These are phyloP conservation scores for Drosophila paranaensis DNA, from an alignment of 2,888 invertebrate species.

Conservation along the genomic window DNA sequence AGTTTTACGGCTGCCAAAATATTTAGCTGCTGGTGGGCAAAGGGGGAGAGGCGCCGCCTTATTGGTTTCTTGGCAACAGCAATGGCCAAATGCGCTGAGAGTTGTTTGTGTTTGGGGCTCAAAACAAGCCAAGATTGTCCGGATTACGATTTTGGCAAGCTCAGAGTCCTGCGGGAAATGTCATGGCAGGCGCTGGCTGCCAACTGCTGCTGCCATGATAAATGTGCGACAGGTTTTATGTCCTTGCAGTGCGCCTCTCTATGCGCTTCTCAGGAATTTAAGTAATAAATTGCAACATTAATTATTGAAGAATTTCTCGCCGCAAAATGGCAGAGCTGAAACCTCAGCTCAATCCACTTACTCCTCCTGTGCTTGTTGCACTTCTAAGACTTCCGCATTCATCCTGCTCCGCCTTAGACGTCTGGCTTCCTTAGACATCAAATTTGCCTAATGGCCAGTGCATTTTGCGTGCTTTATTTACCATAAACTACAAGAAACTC, in stretches of 20 bases:
- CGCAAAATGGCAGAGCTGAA: neutral
- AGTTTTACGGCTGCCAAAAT: slow-evolving; percentile 57
- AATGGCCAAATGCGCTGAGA: slow-evolving; percentile 6
- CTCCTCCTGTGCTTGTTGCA: slow-evolving; percentile 6
- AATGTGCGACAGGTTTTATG: slow-evolving; percentile 10
- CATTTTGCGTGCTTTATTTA: slow-evolving; percentile 41
- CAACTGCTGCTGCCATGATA: slow-evolving; percentile 8
- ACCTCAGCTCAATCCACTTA: slow-evolving; percentile 2
- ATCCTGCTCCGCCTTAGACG: slow-evolving; percentile 7
- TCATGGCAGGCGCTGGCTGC: neutral
- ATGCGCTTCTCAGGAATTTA: neutral
- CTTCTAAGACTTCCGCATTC: slow-evolving; percentile 27
- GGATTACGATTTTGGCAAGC: slow-evolving; percentile 31
- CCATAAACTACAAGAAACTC: slow-evolving; percentile 61
- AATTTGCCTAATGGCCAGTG: slow-evolving; percentile 48
- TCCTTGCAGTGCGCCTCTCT: neutral
- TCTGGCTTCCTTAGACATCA: slow-evolving; percentile 18
- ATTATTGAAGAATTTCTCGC: slow-evolving; percentile 1
- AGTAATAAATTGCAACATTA: neutral
- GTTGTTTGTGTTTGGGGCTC: neutral
- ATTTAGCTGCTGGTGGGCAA: slow-evolving; percentile 24
- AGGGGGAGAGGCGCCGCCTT: slow-evolving; percentile 33
- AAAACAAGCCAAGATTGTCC: slow-evolving; percentile 16
- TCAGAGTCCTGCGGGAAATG: slow-evolving; percentile 17
- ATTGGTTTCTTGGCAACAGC: slow-evolving; percentile 69